A percentile compares a stretch with the other conserved stretches of the same genome.
These are phyloP conservation scores for Enoplosus armatus DNA, from an alignment of 2,797 vertebrate genomes.

Conservation along the genomic window DNA sequence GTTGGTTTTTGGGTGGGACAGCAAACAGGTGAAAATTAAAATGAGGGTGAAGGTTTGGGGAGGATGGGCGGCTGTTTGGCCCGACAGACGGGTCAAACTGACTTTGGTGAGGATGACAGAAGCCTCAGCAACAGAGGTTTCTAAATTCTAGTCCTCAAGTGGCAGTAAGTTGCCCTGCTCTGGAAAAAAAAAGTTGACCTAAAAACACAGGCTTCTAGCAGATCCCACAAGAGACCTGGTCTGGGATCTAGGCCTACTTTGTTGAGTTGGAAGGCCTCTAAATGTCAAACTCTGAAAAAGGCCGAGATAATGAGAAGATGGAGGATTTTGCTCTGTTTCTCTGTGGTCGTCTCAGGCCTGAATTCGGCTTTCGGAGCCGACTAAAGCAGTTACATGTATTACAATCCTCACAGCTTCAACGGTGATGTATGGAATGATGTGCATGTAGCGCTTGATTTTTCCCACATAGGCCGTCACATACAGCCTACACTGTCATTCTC, in stretches of 20 bases:
- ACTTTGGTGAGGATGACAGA: constrained; percentile 36
- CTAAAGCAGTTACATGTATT: constrained; percentile 44
- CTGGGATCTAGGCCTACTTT: constrained; percentile 75
- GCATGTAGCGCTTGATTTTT: constrained; percentile 53
- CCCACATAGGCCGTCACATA: constrained; percentile 38
- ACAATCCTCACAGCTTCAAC: constrained; percentile 71
- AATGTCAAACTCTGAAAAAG: constrained; percentile 73
- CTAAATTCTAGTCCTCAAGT: constrained; percentile 52
- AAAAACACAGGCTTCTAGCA: constrained; percentile 71
- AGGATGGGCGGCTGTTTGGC: constrained; percentile 19
- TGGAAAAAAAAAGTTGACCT: constrained; percentile 65
- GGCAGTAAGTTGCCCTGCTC: constrained; percentile 63
- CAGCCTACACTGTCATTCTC: constrained; percentile 47
- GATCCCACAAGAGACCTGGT: constrained; percentile 70
- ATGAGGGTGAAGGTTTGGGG: constrained; percentile 15
- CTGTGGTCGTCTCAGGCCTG: constrained; percentile 36
- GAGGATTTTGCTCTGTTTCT: constrained; percentile 51
- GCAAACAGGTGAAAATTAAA: constrained; percentile 60
- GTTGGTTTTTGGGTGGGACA: constrained; percentile 75
- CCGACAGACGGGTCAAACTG: constrained; percentile 49
- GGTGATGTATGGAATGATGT: constrained; percentile 57
- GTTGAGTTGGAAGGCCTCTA: constrained; percentile 73
- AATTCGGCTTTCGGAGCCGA: constrained; percentile 47
- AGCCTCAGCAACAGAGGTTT: constrained; percentile 42
- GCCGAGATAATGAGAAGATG: constrained; percentile 62